A percentile compares a stretch with the other conserved stretches of the same genome.
Evolutionary conservation across 2,888 invertebrate genomes (phyloP).

Genomic region (Ecliptopera silaceata): DNA sequence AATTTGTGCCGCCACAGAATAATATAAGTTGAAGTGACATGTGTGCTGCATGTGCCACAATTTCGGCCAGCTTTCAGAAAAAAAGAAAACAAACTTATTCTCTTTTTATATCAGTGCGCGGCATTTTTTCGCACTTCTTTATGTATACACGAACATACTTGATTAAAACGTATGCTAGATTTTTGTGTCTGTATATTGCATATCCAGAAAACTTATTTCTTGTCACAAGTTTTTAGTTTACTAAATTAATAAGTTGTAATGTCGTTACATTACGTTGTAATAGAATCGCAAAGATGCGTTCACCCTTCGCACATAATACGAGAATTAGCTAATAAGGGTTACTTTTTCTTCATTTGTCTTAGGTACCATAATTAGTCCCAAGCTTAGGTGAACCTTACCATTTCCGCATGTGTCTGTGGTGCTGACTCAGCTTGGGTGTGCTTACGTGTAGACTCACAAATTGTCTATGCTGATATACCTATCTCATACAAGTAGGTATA

Average conservation of each 20-base stretch:
- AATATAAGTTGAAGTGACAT: constrained; percentile 22
- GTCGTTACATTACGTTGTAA: neutral
- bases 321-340: neutral
- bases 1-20: constrained; percentile 40
- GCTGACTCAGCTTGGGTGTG: constrained; percentile 14
- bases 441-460: constrained; percentile 21
- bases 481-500: constrained; percentile 12
- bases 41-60: constrained; percentile 16
- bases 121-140: neutral
- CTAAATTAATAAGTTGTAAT: too few species aligned
- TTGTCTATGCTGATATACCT: constrained; percentile 28
- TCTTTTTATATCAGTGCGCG: neutral
- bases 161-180: too few species aligned
- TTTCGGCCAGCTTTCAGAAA: constrained; percentile 4
- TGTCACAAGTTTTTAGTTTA: too few species aligned
- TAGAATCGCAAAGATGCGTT: neutral
- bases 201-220: too few species aligned
- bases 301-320: neutral
- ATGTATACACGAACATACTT: too few species aligned
- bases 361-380: neutral
- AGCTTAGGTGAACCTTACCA: constrained; percentile 1
- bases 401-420: constrained; percentile 1
- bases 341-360: neutral
- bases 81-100: neutral
- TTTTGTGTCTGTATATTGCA: too few species aligned